Evolutionary conservation across 2,888 invertebrate genomes (phyloP).

Genomic region (Acheta domesticus): DNA sequence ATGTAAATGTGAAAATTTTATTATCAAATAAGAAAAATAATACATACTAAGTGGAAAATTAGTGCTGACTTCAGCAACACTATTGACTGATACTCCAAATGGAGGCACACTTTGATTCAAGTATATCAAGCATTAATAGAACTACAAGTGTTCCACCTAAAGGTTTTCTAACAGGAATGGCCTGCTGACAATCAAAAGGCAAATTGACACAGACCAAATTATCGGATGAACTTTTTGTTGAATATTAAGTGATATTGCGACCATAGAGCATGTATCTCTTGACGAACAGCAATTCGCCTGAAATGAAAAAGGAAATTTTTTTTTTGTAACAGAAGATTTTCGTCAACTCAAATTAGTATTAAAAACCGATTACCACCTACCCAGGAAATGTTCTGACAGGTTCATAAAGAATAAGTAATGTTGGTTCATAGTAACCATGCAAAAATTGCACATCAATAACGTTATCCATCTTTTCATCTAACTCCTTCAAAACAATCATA

Average conservation of each 20-base stretch:
- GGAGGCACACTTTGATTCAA: slow-evolving; percentile 96
- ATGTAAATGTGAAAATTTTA: slow-evolving; percentile 18
- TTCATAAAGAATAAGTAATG: slow-evolving; percentile 90
- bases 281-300: slow-evolving; percentile 84
- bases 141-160: slow-evolving; percentile 92
- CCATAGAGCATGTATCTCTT: slow-evolving; percentile 95
- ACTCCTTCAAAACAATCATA: slow-evolving; percentile 76
- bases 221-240: slow-evolving; percentile 94
- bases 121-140: slow-evolving; percentile 93
- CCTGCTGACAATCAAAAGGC: slow-evolving; percentile 88
- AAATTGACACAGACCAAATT: slow-evolving; percentile 93
- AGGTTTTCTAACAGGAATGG: slow-evolving; percentile 87
- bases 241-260: slow-evolving; percentile 93
- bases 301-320: slow-evolving; percentile 36
- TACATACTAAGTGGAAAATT: slow-evolving; percentile 78
- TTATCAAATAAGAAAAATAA: background rate
- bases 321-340: background rate
- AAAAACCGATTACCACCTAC: slow-evolving; percentile 52
- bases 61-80: slow-evolving; percentile 82
- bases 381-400: slow-evolving; percentile 96
- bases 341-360: background rate
- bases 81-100: slow-evolving; percentile 91
- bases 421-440: slow-evolving; percentile 98
- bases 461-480: slow-evolving; percentile 95
- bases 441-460: slow-evolving; percentile 95